Evolutionary conservation across 2,113 vertebrate species (phyloP).

Genomic region (Thalassoma bifasciatum): DNA sequence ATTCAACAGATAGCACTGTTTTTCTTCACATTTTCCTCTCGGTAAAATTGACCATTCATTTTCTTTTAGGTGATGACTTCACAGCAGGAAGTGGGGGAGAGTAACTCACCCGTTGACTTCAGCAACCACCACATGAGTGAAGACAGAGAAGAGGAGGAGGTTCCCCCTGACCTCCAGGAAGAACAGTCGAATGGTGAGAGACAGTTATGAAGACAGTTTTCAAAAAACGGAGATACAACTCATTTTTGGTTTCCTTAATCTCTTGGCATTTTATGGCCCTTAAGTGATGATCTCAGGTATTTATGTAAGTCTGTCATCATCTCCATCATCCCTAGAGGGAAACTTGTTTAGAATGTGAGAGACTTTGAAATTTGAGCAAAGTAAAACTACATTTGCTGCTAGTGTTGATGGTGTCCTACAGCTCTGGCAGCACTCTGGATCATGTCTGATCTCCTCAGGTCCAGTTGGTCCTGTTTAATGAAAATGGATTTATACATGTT

Average conservation of each 20-base stretch:
- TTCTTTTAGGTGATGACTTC: slow-evolving; percentile 26
- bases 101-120: neutral
- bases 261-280: neutral
- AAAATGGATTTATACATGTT: no score
- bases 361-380: no score
- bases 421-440: neutral
- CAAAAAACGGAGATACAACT: neutral
- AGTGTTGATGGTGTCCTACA: neutral
- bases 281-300: neutral
- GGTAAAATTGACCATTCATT: neutral
- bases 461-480: neutral
- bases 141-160: slow-evolving; percentile 22
- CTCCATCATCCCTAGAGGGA: no score
- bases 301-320: no score
- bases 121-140: slow-evolving; percentile 19
- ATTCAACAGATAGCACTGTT: neutral
- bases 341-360: no score
- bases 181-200: slow-evolving; percentile 21
- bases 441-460: neutral
- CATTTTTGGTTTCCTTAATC: neutral
- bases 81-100: slow-evolving; percentile 33
- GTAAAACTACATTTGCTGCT: no score
- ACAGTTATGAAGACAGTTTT: neutral
- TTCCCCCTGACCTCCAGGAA: neutral
- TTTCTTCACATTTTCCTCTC: neutral